Evolutionary conservation across 2,113 vertebrate species (phyloP).

Genomic region (Hucho hucho): DNA sequence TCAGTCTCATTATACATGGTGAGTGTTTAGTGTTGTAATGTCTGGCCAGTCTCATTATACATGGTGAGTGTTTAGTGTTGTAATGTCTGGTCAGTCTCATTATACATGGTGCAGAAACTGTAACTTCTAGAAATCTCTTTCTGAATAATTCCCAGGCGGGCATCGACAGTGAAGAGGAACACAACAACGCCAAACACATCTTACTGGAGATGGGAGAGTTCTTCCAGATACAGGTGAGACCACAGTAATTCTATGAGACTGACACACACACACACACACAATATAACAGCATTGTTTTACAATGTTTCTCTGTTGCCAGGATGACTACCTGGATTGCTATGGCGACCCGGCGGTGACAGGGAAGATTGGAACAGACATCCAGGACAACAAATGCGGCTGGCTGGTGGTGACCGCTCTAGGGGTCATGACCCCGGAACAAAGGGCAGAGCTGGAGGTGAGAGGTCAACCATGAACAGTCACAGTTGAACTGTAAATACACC

Average conservation of each 20-base stretch:
- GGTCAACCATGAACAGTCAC: not conserved
- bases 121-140: not conserved
- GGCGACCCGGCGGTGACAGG: constrained; percentile 88
- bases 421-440: constrained; percentile 77
- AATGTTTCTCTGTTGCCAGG: constrained; percentile 64
- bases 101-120: not conserved
- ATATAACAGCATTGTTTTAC: not conserved
- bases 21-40: too few species aligned
- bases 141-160: constrained; percentile 72
- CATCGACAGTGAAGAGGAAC: constrained; percentile 81
- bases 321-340: constrained; percentile 92
- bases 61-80: constrained; percentile 79
- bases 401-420: constrained; percentile 86
- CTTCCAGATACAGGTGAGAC: constrained; percentile 92
- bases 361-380: constrained; percentile 95
- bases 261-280: not conserved
- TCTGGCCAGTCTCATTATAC: too few species aligned
- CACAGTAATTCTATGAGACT: too few species aligned
- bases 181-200: constrained; percentile 82
- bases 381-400: constrained; percentile 99
- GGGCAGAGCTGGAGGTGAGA: constrained; percentile 81
- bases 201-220: constrained; percentile 94
- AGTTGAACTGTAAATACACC: too few species aligned
- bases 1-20: too few species aligned
- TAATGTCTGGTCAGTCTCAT: not conserved